These are phyloP conservation scores for Conus ventricosus DNA, from an alignment of 1,140 invertebrate species.

Conservation along the genomic window DNA sequence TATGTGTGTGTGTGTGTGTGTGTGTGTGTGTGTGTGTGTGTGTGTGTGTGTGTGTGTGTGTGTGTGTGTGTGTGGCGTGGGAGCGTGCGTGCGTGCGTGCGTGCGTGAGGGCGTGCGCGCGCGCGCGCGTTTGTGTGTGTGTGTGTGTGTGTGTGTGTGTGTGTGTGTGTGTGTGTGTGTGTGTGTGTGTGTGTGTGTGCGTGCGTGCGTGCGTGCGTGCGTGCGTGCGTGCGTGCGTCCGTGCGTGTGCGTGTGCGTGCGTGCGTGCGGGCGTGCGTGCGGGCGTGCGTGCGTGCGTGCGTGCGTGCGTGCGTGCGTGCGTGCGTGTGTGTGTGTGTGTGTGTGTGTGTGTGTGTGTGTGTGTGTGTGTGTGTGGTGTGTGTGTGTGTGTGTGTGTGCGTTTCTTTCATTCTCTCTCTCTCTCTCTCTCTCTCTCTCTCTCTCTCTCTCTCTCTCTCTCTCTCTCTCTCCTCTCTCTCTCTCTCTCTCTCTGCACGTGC, in stretches of 20 bases:
- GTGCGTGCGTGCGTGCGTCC: neutral
- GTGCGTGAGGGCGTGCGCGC: conserved; percentile 16
- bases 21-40: conserved; percentile 6
- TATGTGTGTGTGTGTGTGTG: conserved; percentile 9
- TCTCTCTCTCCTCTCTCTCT: neutral
- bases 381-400: neutral
- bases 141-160: conserved; percentile 30
- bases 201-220: neutral
- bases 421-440: conserved; percentile 26
- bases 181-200: too few species aligned
- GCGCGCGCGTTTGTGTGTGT: conserved; percentile 18
- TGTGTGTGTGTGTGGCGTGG: too few species aligned
- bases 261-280: neutral
- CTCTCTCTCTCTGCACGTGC: too few species aligned
- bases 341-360: too few species aligned
- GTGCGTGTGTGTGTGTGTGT: neutral
- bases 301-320: neutral
- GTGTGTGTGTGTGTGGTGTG: neutral
- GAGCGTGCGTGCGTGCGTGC: too few species aligned
- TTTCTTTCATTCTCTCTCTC: too few species aligned
- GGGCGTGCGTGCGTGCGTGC: neutral
- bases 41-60: conserved; percentile 24
- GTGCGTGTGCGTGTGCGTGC: neutral
- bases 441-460: conserved; percentile 32
- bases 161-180: conserved; percentile 26